Evolutionary conservation across 2,888 invertebrate genomes (phyloP), one percentile per base, ranked within the genome.

Genomic region (Cordilura impudica): DNA sequence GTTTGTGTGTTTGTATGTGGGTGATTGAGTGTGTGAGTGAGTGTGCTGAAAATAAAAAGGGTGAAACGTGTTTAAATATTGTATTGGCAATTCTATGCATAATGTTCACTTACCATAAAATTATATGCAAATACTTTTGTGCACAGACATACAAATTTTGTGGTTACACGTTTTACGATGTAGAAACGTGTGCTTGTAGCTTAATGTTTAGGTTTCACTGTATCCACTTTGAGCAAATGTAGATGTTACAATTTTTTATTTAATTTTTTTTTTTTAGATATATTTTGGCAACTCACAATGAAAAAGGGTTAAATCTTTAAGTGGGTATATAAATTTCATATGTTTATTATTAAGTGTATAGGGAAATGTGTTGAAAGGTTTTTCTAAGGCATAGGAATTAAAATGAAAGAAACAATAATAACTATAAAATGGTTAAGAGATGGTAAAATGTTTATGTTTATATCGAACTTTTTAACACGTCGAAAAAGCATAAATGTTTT

Each of bases 281-380:
- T n/a, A n/a, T 21, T 43, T 14, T 45, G 18, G 1, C 26, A 14
- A 45, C 39, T 10, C n/a, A 6, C 1, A 10, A 54, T 8, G 0
- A 19, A 58, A 70, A 45, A 45, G 66, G 66, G 54, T 71, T 61
- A 26, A 53, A 47, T 29, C 10, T 21, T 60, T 71, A 71, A 71
- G 66, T 71, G 71, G 47, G 16, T 60, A 66, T 54, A 77, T 77
- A 53, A 61, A 71, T 72, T 69, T 73, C 56, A 72, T 72, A 58
- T 72, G 56, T 65, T 65, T 56, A 23, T 29, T 23, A 67, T 45
- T n/a, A n/a, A n/a, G n/a, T 23, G 12, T 67, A 45, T 29, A 45
- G 47, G 18, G n/a, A 4, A 53, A 29, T 39, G 39, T 70, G 69
- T 49, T 73, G 47, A 63, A 51, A 63, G 51, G 18, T 67, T 67